Percentiles rank a stretch among this genome's conserved stretches.
Conservation (phyloP, 1,140 invertebrate species). For the Calephelis nemesis region DNA sequence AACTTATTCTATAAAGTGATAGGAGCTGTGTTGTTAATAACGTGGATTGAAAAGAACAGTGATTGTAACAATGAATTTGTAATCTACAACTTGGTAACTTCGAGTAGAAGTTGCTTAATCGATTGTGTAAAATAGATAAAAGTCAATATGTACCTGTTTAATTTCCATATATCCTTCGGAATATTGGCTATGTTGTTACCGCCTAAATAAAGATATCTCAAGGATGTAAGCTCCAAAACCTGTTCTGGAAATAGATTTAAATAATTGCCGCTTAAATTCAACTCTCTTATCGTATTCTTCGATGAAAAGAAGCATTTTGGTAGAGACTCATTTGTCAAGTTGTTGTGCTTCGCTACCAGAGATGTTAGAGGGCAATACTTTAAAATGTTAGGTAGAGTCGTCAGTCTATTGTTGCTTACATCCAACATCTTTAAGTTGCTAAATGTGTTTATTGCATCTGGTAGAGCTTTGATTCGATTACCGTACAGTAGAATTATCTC, state of each 20-base stretch:
- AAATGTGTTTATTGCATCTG: conserved; percentile 81
- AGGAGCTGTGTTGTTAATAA: too few species aligned
- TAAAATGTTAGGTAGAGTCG: conserved; percentile 86
- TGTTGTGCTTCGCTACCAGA: conserved; percentile 93
- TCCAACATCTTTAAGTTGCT: conserved; percentile 87
- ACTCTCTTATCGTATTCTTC: conserved; percentile 83
- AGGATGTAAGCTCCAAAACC: conserved; percentile 86
- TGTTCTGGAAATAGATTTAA: conserved; percentile 92
- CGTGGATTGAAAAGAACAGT: too few species aligned
- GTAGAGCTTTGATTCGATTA: conserved; percentile 82
- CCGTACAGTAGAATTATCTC: conserved; percentile 87
- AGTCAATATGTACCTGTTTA: conserved; percentile 82
- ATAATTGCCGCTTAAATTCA: conserved; percentile 96
- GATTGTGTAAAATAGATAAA: too few species aligned
- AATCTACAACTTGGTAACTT: too few species aligned
- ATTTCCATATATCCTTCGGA: conserved; percentile 88
- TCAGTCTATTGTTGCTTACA: conserved; percentile 92
- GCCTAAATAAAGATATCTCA: conserved; percentile 94
- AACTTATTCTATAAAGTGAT: too few species aligned
- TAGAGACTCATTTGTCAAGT: conserved; percentile 87
- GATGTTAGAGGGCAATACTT: conserved; percentile 84
- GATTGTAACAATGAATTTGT: too few species aligned
- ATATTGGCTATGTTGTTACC: conserved; percentile 91
- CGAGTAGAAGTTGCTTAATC: too few species aligned
- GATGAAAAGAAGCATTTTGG: conserved; percentile 89